phyloP scores from a whole-genome alignment of 2,888 invertebrate species.

The Escarpia spicata region DNA sequence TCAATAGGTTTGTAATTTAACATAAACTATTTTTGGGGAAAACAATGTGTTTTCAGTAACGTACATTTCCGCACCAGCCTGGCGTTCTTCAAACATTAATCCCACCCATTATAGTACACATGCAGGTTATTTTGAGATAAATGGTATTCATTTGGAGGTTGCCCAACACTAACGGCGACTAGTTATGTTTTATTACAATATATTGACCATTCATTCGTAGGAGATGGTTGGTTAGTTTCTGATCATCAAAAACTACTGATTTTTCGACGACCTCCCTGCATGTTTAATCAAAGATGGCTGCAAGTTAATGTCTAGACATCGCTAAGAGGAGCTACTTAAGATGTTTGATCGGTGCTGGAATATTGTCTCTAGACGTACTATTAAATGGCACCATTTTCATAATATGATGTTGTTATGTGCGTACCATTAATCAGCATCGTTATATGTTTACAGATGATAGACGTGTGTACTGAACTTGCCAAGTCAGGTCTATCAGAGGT shows the following conservation, averaged over 20 bases:
- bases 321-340: not conserved
- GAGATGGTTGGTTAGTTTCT: not conserved
- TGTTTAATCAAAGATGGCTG: not conserved
- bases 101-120: not conserved
- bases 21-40: no score
- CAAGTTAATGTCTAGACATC: not conserved
- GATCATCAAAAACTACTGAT: not conserved
- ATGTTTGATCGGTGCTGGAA: not conserved
- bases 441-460: not conserved
- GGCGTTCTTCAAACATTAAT: not conserved
- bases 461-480: not conserved
- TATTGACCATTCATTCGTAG: not conserved
- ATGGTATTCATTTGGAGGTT: not conserved
- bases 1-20: no score
- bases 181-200: not conserved
- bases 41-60: not conserved
- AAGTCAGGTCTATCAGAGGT: not conserved
- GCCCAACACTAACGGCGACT: not conserved
- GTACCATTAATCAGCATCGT: not conserved
- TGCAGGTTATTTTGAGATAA: not conserved
- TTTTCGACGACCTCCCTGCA: not conserved
- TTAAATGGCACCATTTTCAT: not conserved
- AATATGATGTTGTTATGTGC: not conserved
- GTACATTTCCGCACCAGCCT: not conserved
- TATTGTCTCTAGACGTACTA: not conserved